Evolutionary conservation across 2,888 invertebrate species (phyloP).

Genomic region (Tyria jacobaeae): DNA sequence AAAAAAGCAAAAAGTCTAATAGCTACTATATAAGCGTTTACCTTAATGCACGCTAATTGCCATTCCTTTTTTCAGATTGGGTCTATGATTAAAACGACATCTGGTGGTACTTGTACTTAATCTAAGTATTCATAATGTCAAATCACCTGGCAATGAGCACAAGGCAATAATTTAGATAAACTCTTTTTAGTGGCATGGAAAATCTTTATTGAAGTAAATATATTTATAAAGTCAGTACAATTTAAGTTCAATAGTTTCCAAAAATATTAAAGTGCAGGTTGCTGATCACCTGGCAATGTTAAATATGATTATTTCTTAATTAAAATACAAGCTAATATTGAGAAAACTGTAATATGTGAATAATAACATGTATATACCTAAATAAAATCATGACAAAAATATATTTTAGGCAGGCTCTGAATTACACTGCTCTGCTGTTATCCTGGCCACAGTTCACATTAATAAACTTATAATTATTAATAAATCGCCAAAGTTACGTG

Average conservation of each 20-base stretch:
- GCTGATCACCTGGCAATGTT: slow-evolving; percentile 87
- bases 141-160: slow-evolving; percentile 19
- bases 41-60: too few species aligned
- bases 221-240: slow-evolving; percentile 88
- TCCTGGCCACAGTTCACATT: slow-evolving; percentile 85
- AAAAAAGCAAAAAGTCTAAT: too few species aligned
- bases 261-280: slow-evolving; percentile 88
- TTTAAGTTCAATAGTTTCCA: slow-evolving; percentile 88
- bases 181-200: slow-evolving; percentile 83
- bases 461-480: slow-evolving; percentile 82
- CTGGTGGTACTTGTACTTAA: neutral
- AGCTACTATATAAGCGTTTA: too few species aligned
- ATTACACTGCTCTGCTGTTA: slow-evolving; percentile 84
- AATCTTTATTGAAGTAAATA: slow-evolving; percentile 88
- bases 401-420: slow-evolving; percentile 87
- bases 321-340: slow-evolving; percentile 88
- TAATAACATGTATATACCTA: slow-evolving; percentile 87
- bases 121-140: neutral
- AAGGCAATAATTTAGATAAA: slow-evolving; percentile 51
- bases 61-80: too few species aligned
- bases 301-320: slow-evolving; percentile 88
- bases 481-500: slow-evolving; percentile 76
- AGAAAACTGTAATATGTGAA: slow-evolving; percentile 87
- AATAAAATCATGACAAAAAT: slow-evolving; percentile 87
- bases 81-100: too few species aligned